phyloP scores from a whole-genome alignment of 2,113 vertebrate genomes.

The Lanius collurio region DNA sequence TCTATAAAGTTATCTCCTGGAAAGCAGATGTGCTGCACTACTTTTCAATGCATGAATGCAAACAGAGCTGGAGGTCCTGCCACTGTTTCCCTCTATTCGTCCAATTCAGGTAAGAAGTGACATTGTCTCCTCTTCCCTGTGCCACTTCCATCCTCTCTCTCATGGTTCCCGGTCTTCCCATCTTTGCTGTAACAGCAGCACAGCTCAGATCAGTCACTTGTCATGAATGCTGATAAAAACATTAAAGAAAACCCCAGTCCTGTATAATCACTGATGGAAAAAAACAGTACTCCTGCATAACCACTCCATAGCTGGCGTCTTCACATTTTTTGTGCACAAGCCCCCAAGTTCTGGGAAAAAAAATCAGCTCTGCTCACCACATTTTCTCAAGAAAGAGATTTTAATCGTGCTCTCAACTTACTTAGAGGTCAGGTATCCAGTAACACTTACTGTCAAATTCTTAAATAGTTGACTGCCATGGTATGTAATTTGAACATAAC shows the following conservation, averaged over 20 bases:
- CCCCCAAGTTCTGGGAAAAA: neutral
- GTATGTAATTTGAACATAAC: constrained; percentile 31
- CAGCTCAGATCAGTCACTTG: neutral
- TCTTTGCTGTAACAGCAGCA: neutral
- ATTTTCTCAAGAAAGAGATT: neutral
- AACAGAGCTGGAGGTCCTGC: neutral
- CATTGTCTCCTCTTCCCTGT: neutral
- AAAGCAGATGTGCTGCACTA: neutral
- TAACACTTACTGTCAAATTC: neutral
- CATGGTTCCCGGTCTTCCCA: neutral
- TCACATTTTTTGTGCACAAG: neutral
- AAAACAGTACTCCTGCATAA: neutral
- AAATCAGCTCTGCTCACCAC: neutral
- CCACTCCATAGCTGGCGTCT: rapidly evolving
- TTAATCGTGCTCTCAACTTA: neutral
- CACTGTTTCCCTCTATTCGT: too few species aligned
- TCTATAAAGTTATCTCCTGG: neutral
- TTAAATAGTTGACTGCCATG: neutral
- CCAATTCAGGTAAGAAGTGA: neutral
- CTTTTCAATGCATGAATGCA: neutral
- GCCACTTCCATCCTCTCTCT: neutral
- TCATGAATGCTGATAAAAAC: neutral
- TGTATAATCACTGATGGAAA: neutral
- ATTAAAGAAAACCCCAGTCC: neutral
- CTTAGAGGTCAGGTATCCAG: constrained; percentile 15